Evolutionary conservation across 2,113 vertebrate species (phyloP), one percentile per base, ranked within the genome.

Genomic region (Agapornis roseicollis): DNA sequence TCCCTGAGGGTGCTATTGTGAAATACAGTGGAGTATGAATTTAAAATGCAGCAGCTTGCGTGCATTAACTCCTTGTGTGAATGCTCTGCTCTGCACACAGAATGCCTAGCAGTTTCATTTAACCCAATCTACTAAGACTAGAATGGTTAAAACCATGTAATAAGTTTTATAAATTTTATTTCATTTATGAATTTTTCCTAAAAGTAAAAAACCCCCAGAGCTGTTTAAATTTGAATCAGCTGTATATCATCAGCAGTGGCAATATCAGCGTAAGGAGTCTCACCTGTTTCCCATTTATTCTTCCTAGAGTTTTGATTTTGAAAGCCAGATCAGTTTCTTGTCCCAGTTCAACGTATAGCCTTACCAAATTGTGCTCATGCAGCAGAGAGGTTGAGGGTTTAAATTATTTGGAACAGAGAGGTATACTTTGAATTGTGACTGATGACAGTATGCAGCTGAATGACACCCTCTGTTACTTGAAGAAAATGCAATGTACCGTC

Each of bases 1-100:
- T 79, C 84, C 89, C 94, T 18, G 33, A 17, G 84, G 94, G 72
- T 79, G 24, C 24, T 81, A 12, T 95, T 96, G 95, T 90, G 95
- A 95, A 96, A 97, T 41, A 55, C 65, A 7, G 3, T 4, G 64
- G 60, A 74, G 72, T 50, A 81, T 13, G 77, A 86, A 93, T 90
- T 84, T 68, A 17, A 94, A 94, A 61, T 64, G 86, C 80, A 89
- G 55, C 42, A 61, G 12, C 66, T 88, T 61, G 50, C 50, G 50
- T 64, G 53, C 46, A 9, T 95, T 86, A 93, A 81, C 83, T 86
- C 83, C 80, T 87, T 11, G 0, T 89, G 83, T 85, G 52, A 84
- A 72, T 55, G 50, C 50, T 63, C 74, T 46, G n/a, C 27, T 80
- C 88, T 68, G 72, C 50, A 66, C 85, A 53, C 8, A 22, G 37